These are phyloP conservation scores for Perognathus longimembris DNA, from an alignment of 2,113 vertebrate genomes.

Conservation along the genomic window DNA sequence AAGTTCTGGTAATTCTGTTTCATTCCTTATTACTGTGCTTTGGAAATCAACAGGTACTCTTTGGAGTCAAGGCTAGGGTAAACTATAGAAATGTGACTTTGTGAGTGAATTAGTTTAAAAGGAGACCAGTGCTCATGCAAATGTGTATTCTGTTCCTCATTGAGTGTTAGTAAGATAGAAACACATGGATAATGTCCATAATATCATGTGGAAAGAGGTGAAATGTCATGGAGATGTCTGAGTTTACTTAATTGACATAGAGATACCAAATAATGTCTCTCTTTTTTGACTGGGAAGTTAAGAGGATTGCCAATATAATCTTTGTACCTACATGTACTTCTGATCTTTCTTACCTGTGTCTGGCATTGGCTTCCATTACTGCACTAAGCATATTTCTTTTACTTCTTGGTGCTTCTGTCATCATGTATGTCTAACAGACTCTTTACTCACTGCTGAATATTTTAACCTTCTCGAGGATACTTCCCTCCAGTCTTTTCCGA, in stretches of 20 bases:
- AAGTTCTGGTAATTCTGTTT: background rate
- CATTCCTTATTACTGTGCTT: background rate
- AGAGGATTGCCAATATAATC: background rate
- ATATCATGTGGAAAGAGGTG: background rate
- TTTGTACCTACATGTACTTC: background rate
- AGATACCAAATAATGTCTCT: background rate
- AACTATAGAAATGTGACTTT: background rate
- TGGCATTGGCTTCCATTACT: background rate
- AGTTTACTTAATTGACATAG: background rate
- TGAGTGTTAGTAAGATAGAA: background rate
- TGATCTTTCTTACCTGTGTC: background rate
- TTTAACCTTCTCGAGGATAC: background rate
- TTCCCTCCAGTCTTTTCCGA: background rate
- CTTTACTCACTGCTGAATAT: background rate
- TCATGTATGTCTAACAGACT: background rate
- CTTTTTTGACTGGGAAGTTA: background rate
- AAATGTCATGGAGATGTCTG: background rate
- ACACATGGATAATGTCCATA: background rate
- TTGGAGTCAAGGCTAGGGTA: background rate
- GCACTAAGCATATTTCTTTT: background rate
- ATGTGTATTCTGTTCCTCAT: background rate
- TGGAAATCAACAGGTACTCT: background rate
- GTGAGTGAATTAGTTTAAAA: background rate
- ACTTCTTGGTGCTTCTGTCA: too few relatives aligned
- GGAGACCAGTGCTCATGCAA: background rate